A percentile compares a stretch with the other conserved stretches of the same genome.
Evolutionary conservation across 2,888 invertebrate genomes (phyloP).

Genomic region (Idaea aversata): DNA sequence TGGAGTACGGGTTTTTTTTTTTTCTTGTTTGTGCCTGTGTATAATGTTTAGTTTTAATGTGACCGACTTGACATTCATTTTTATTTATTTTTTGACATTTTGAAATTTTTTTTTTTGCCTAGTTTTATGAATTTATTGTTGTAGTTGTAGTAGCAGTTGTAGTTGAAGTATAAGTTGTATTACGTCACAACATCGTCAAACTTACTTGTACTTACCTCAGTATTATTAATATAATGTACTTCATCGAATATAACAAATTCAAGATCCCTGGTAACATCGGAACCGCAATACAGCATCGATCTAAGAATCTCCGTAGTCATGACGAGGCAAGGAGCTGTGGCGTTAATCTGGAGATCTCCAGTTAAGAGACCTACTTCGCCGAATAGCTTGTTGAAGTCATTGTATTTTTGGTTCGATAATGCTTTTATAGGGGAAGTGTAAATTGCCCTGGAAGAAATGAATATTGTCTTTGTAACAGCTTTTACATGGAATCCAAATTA

Average conservation of each 20-base stretch:
- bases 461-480: constrained; percentile 16
- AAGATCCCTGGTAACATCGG: constrained; percentile 95
- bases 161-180: too few relatives aligned
- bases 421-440: constrained; percentile 99
- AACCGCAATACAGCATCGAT: constrained; percentile 97
- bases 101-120: too few relatives aligned
- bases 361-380: constrained; percentile 96
- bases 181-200: too few relatives aligned
- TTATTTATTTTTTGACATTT: too few relatives aligned
- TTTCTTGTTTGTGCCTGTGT: too few relatives aligned
- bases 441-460: constrained; percentile 83
- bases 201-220: constrained; percentile 84
- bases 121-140: too few relatives aligned
- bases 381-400: constrained; percentile 96
- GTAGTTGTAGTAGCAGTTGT: too few relatives aligned
- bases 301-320: constrained; percentile 99
- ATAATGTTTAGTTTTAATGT: too few relatives aligned
- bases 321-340: constrained; percentile 95
- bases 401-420: constrained; percentile 98
- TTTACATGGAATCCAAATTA: not conserved
- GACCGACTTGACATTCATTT: too few relatives aligned
- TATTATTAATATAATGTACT: constrained; percentile 99
- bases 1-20: too few relatives aligned
- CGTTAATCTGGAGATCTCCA: constrained; percentile 97
- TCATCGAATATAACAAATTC: constrained; percentile 99